A percentile compares a stretch with the other conserved stretches of the same genome.
Evolutionary conservation across 2,888 invertebrate species (phyloP).

Genomic region (Coelinius sp.): DNA sequence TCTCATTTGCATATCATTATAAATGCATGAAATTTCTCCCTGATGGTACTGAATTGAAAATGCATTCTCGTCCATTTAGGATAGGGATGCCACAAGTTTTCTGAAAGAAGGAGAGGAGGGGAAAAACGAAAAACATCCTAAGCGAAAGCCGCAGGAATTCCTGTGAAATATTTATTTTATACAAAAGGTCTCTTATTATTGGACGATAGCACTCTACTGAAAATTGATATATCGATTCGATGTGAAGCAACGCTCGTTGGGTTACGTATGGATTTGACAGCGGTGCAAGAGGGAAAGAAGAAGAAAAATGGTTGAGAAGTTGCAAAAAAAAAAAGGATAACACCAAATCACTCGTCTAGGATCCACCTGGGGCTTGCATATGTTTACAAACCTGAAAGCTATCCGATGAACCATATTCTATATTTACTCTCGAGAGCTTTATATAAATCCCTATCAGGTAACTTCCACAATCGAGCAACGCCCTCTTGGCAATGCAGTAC

Average conservation of each 20-base stretch:
- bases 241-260: constrained; percentile 34
- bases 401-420: not conserved
- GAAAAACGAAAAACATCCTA: constrained; percentile 16
- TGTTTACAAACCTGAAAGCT: not conserved
- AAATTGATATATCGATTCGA: constrained; percentile 39
- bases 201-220: constrained; percentile 14
- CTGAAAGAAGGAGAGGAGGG: not conserved
- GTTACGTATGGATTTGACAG: constrained; percentile 28
- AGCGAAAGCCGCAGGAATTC: constrained; percentile 4
- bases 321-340: not conserved
- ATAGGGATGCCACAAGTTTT: not conserved
- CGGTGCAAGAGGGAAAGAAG: not conserved
- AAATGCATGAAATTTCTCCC: constrained; percentile 1
- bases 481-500: not conserved
- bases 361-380: not conserved
- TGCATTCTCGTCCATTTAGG: not conserved
- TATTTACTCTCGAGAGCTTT: not conserved
- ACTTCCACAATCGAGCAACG: not conserved
- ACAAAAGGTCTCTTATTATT: constrained; percentile 18
- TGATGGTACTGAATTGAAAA: not conserved
- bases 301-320: not conserved
- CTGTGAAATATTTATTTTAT: constrained; percentile 34
- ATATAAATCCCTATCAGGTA: not conserved
- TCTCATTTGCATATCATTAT: not conserved
- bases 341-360: not conserved